Conservation (phyloP, 2,888 invertebrate species). For the Rotaria sp. region DNA sequence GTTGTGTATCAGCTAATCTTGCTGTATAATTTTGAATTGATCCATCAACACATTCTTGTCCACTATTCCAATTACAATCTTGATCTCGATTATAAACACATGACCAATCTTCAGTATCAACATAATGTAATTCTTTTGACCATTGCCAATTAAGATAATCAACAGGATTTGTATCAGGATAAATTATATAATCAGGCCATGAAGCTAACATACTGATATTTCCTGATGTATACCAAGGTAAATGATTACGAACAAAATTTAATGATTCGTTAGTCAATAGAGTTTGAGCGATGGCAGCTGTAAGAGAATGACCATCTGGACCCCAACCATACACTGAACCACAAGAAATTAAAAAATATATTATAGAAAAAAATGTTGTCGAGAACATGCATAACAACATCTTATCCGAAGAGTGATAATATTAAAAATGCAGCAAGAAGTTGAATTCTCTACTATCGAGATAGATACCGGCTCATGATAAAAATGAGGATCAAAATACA, state of each 20-base stretch:
- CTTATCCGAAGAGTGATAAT: background rate
- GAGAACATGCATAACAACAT: background rate
- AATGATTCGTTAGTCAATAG: background rate
- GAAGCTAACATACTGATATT: conserved; percentile 22
- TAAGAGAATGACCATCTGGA: background rate
- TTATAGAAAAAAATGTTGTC: background rate
- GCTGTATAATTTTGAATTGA: conserved; percentile 15
- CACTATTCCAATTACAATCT: background rate
- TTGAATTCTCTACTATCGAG: background rate
- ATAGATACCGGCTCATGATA: background rate
- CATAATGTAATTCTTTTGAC: conserved; percentile 3
- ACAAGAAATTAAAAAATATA: background rate
- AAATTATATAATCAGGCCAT: conserved; percentile 3
- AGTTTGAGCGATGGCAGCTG: background rate
- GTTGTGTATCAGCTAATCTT: background rate
- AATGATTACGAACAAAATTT: conserved; percentile 10
- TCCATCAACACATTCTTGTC: background rate
- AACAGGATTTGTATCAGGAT: conserved; percentile 29
- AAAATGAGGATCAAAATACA: background rate
- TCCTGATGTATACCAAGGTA: conserved; percentile 21
- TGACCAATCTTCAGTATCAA: conserved; percentile 10
- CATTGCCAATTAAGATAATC: conserved; percentile 27
- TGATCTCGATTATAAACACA: background rate
- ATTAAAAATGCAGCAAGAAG: background rate
- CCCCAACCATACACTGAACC: background rate